Evolutionary conservation across 2,113 vertebrate species (phyloP).

Genomic region (Alosa alosa): DNA sequence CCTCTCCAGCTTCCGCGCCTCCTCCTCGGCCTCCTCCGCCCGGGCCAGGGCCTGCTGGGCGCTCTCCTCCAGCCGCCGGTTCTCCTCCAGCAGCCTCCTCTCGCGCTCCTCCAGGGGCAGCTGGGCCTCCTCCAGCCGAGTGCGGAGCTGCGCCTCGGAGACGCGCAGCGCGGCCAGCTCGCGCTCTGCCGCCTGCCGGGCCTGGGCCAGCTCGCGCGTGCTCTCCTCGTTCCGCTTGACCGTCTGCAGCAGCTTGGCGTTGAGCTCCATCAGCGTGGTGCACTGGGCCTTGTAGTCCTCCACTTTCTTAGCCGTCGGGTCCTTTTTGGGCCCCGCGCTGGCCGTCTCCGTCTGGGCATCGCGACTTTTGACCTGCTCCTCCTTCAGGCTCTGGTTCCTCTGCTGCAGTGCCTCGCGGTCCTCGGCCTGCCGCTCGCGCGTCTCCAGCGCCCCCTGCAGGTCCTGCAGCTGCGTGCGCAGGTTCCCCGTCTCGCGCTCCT

Average conservation of each 20-base stretch:
- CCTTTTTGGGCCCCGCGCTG: slow-evolving; percentile 57
- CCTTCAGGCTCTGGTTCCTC: slow-evolving; percentile 63
- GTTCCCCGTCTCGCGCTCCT: slow-evolving; percentile 77
- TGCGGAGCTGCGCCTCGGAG: slow-evolving; percentile 74
- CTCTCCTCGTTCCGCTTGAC: slow-evolving; percentile 63
- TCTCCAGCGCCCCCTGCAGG: slow-evolving; percentile 66
- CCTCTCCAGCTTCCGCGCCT: slow-evolving; percentile 61
- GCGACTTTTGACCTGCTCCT: slow-evolving; percentile 58
- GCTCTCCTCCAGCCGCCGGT: slow-evolving; percentile 73
- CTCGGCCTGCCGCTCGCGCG: slow-evolving; percentile 63
- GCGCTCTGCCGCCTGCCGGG: slow-evolving; percentile 61
- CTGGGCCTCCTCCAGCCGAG: slow-evolving; percentile 57
- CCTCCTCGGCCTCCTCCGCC: slow-evolving; percentile 67
- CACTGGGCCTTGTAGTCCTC: slow-evolving; percentile 55
- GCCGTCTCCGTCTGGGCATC: slow-evolving; percentile 47
- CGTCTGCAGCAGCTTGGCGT: slow-evolving; percentile 61
- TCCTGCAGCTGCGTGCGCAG: slow-evolving; percentile 77
- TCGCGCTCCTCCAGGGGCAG: slow-evolving; percentile 68
- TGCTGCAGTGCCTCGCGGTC: slow-evolving; percentile 61
- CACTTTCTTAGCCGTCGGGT: slow-evolving; percentile 48
- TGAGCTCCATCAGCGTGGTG: slow-evolving; percentile 60
- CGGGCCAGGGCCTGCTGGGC: slow-evolving; percentile 67
- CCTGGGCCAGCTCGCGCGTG: slow-evolving; percentile 58
- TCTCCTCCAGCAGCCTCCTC: slow-evolving; percentile 67
- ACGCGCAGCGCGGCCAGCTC: slow-evolving; percentile 65